Evolutionary conservation across 2,797 vertebrate species (phyloP), one percentile per base, ranked within the genome.

Genomic region (Nasua narica): DNA sequence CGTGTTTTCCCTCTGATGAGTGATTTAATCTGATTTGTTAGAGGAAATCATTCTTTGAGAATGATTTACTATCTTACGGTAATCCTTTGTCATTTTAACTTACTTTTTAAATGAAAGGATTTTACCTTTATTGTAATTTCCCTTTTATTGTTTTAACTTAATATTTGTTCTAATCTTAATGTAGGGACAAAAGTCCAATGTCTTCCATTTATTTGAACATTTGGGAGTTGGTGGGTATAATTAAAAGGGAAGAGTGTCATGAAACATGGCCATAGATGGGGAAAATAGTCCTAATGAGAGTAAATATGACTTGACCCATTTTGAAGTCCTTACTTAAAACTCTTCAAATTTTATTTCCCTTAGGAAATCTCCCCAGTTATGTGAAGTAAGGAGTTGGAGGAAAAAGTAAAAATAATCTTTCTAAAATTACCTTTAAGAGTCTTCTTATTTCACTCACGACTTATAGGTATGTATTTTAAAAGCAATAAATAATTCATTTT

Each of bases 1-100:
- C 77, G 29, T 69, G 37, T 54, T 77, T 96, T 91, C 32, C 18
- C 23, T 91, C 43, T 87, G 35, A 69, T 90, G 60, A 77, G 32
- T 84, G 89, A 91, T 91, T 96, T 89, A n/a, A 81, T 87, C 40
- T 95, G 62, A 85, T n/a, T 56, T 94, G 35, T 89, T 90, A 78
- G 21, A 48, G 85, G 23, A 92, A 95, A 56, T 78, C 29, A 90
- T n/a, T 81, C 87, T 85, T 91, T 56, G 7, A 72, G 70, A 74
- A 67, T 43, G 21, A 76, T 90, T 96, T 94, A 90, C 18, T 40
- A 62, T 87, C 82, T 81, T 93, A 62, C 12, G 90, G 56, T 88
- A 96, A 88, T 89, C 48, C 74, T 93, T 92, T 94, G 46, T 93
- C 65, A 84, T 62, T 91, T 87, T 58, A 54, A 88, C 18, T 94